phyloP scores from a whole-genome alignment of 2,888 invertebrate species.

The Anarsia innoxiella region DNA sequence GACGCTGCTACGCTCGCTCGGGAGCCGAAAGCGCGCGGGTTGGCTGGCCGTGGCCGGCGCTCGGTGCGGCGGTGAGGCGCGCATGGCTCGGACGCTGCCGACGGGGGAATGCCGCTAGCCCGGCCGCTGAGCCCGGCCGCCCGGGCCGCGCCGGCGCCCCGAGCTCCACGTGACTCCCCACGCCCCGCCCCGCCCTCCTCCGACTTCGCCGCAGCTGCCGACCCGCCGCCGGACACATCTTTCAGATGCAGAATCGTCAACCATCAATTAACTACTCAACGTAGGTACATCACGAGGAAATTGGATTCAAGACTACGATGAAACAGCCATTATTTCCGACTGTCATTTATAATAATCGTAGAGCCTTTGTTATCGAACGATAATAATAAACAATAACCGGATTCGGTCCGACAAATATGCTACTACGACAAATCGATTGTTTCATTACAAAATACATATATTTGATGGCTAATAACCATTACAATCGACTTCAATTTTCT shows the following conservation, averaged over 20 bases:
- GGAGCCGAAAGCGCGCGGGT: constrained; percentile 52
- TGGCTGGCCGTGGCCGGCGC: constrained; percentile 53
- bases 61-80: constrained; percentile 42
- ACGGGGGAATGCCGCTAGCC: constrained; percentile 63
- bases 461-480: too few species aligned
- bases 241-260: constrained; percentile 62
- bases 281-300: constrained; percentile 31
- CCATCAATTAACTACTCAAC: constrained; percentile 52
- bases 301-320: constrained; percentile 31
- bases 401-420: constrained; percentile 11
- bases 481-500: too few species aligned
- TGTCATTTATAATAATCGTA: constrained; percentile 20
- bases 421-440: constrained; percentile 20
- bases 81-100: constrained; percentile 57
- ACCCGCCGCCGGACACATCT: constrained; percentile 46
- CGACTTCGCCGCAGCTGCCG: constrained; percentile 25
- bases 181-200: constrained; percentile 31
- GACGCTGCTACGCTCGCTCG: constrained; percentile 55
- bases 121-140: constrained; percentile 53
- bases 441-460: constrained; percentile 20
- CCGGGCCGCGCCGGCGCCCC: constrained; percentile 66
- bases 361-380: constrained; percentile 8
- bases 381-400: constrained; percentile 15
- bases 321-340: constrained; percentile 23
- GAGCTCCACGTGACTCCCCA: constrained; percentile 56